Evolutionary conservation across 2,888 invertebrate species (phyloP), one percentile per base, ranked within the genome.

Genomic region (Terebella lapidaria): DNA sequence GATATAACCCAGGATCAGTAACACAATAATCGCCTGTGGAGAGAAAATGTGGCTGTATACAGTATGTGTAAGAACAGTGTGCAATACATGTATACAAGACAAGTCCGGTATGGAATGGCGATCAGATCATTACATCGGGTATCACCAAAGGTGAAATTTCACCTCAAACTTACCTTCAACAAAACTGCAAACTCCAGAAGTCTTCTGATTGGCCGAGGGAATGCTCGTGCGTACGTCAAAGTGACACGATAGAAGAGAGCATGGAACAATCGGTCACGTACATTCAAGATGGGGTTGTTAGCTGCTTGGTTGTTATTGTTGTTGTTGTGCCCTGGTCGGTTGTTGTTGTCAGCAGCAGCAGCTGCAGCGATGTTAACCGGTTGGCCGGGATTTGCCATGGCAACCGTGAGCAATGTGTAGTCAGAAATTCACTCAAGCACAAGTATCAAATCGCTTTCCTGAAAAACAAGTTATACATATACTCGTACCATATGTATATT

Each of bases 1-100:
- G 75, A 99, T 93, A 80, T 97, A 97, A 54, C 91, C 89, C 72
- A 97, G 84, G 55, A 94, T 89, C 76, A 91, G 90, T 81, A 99
- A 90, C 57, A 94, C 91, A 57, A 88, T 76, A 67, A 92, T 81
- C 2, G 92, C 92, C 86, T 89, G 84, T 5, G 54, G 51, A 15
- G 22, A 42, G 56, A 54, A 49, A 1, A 10, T n/a, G n/a, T n/a
- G 22, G 2, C 18, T 54, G n/a, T n/a, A n/a, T n/a, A n/a, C n/a
- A n/a, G n/a, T 25, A 52, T 51, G 18, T 25, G 1, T 1, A 10
- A 52, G 10, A 24, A 52, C 26, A 52, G 20, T 25, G 20, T 52
- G 25, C 20, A 25, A 24, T 26, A 52, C 24, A 51, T n/a, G n/a
- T n/a, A n/a, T n/a, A n/a, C n/a, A n/a, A n/a, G n/a, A n/a, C n/a